Evolutionary conservation across 1,140 invertebrate species (phyloP).

Genomic region (Drosophila saltans): DNA sequence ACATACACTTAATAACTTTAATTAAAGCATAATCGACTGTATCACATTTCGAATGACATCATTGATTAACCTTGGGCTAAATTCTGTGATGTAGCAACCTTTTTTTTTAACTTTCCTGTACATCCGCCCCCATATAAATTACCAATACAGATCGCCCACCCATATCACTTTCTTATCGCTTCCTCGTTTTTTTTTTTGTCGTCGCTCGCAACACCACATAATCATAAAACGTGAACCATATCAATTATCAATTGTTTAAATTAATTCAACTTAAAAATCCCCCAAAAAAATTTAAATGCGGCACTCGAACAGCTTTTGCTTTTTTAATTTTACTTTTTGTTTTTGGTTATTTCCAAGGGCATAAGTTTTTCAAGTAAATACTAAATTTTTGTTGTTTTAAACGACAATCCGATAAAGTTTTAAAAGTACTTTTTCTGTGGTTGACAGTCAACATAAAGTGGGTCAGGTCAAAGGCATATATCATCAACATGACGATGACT

Average conservation of each 20-base stretch:
- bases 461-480: constrained; percentile 3
- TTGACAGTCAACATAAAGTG: constrained; percentile 2
- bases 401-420: constrained; percentile 6
- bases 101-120: background rate
- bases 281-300: constrained; percentile 49
- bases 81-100: background rate
- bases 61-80: background rate
- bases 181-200: background rate
- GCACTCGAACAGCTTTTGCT: constrained; percentile 25
- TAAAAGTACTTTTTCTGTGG: constrained; percentile 13
- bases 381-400: background rate
- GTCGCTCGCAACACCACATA: background rate
- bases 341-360: constrained; percentile 48
- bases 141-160: background rate
- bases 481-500: background rate
- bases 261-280: constrained; percentile 49
- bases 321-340: background rate
- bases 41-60: background rate
- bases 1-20: no score
- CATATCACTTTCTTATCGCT: constrained; percentile 16
- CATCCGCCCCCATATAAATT: constrained; percentile 6
- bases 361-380: background rate
- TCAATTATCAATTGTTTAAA: constrained; percentile 8
- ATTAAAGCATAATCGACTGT: background rate
- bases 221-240: constrained; percentile 8